Conservation (phyloP, 2,888 invertebrate species). For the Nasonovia ribisnigri region DNA sequence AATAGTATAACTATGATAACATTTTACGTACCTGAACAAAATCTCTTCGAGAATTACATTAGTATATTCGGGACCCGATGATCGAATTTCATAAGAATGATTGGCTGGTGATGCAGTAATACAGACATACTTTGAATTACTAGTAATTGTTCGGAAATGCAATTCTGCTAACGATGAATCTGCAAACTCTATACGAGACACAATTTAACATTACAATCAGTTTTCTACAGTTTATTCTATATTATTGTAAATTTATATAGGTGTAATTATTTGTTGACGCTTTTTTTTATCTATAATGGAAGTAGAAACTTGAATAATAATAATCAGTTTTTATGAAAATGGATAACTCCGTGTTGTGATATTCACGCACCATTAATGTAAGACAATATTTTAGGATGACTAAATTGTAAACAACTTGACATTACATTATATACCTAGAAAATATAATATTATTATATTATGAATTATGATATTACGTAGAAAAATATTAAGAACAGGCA, state of each 20-base stretch:
- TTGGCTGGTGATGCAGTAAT: neutral
- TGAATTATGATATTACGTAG: neutral
- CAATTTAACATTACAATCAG: neutral
- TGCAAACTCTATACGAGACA: conserved; percentile 4
- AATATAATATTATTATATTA: neutral
- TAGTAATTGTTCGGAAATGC: conserved; percentile 8
- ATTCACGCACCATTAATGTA: neutral
- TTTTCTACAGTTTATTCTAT: neutral
- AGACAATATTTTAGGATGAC: neutral
- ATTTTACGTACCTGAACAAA: conserved; percentile 18
- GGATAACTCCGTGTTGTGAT: neutral
- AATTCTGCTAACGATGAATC: conserved; percentile 31
- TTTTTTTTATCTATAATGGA: neutral
- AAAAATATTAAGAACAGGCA: neutral
- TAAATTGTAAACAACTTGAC: neutral
- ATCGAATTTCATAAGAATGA: conserved; percentile 46
- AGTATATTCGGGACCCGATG: conserved; percentile 18
- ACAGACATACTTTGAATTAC: neutral
- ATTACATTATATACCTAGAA: neutral
- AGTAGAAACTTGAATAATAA: neutral
- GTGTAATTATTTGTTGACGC: neutral
- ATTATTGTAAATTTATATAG: neutral
- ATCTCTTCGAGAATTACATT: conserved; percentile 49
- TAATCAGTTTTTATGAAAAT: neutral
- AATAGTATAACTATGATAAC: neutral